Base-by-base conservation (phyloP, 2,888 invertebrate species). In the Zygaena filipendulae region DNA sequence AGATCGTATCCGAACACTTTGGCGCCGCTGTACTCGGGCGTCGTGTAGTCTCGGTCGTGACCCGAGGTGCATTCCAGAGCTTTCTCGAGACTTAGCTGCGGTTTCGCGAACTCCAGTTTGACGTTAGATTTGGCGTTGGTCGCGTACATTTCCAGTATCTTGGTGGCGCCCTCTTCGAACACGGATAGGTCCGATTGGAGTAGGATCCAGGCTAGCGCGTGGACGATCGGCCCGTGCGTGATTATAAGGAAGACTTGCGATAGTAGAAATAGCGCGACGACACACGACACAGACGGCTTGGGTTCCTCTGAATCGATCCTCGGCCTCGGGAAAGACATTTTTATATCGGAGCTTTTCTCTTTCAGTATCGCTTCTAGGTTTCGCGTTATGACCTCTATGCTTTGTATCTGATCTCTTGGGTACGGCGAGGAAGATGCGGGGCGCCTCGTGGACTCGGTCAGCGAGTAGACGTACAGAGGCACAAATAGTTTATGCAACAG, bases 161-260 rank as follows among this genome's bases (percentile, higher is more conserved):
- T 85, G 11, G 84, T 84, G 1, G 86, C 87, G 2, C 88, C 88
- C 38, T 85, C 86, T 51, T 85, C 84, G 43, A 89, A 86, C 11
- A 87, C 85, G 35, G 84, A 82, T 40, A 82, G 79, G 51, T 95
- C 91, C 1, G 92, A 92, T 59, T 93, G 91, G 18, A 97, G 71
- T 52, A 97, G 88, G 31, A 95, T 92, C 84, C 94, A 90, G 21
- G 96, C 94, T 40, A 98, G 68, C 4, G 92, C 89, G 49, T 93
- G 90, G 3, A 97, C 94, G 43, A 98, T 83, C 0, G 96, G 95
- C 2, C 88, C 86, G 60, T 97, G 94, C 3, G 92, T 90, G 39
- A 97, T 87, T 40, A 97, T 97, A 32, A 97, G 81, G 75, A 97
- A 97, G 24, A 98, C 95, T 84, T 97, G 92, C 2, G 96, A 95